Evolutionary conservation across 2,797 vertebrate species (phyloP), one percentile per base, ranked within the genome.

Genomic region (Alectoris magna): DNA sequence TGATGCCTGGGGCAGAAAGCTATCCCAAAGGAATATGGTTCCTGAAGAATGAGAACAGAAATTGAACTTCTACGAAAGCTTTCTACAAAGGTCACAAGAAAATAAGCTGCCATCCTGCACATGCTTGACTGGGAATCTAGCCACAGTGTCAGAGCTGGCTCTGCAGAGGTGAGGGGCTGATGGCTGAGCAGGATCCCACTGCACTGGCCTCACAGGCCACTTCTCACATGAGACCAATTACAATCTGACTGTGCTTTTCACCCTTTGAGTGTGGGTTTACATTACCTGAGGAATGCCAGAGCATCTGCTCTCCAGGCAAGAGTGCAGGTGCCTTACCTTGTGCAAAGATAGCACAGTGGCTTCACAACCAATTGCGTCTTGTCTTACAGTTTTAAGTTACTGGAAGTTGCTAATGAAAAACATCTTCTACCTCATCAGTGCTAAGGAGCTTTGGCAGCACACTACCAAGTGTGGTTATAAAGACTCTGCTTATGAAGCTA

Each of bases 331-430:
- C 17, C 78, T 94, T 82, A 27, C 43, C 21, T 79, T 64, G 43
- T 63, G 73, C 83, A 74, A 68, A 85, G 44, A 39, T 56, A 44
- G 26, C 64, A 31, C 82, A 88, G 64, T 10, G 17, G 27, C 27
- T 80, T 74, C 51, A 88, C 49, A 31, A 8, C 38, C 59, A 58
- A 71, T 17, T 22, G 19, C 29, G 8, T 14, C 85, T 64, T 83
- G 53, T 19, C 70, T 88, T 64, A 87, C 76, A 44, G 48, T 60
- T 92, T 90, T 23, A 92, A 91, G 34, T 68, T 88, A 69, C 27
- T 43, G 41, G 44, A 58, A 90, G 53, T 56, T 62, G 27, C 44
- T 86, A 91, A 84, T 46, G 70, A 86, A 88, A 91, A 49, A 86
- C 2, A 58, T 77, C 39, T 62, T 94, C 55, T 80, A 80, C 38